phyloP scores from a whole-genome alignment of 23 tunicate genomes.

The Halocynthia roretzi region DNA sequence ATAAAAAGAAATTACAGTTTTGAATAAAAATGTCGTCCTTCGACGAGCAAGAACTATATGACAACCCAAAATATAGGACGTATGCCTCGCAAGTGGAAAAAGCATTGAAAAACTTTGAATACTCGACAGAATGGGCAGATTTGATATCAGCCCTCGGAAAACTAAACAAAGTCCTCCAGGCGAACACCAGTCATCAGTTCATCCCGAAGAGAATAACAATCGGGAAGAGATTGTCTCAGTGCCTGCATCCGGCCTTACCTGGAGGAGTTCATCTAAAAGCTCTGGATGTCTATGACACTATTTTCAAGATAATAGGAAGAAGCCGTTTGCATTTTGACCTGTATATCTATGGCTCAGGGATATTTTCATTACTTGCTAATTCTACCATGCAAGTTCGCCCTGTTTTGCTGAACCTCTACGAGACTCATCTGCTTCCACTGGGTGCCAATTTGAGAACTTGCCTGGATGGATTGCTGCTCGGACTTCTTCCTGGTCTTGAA shows the following conservation, averaged over 20 bases:
- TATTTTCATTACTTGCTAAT: conserved; percentile 68
- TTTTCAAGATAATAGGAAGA: conserved; percentile 57
- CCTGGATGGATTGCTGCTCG: conserved; percentile 73
- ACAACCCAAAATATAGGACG: conserved; percentile 73
- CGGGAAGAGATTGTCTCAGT: conserved; percentile 85
- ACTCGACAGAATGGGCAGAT: conserved; percentile 98
- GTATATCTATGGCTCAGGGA: conserved; percentile 67
- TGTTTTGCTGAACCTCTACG: conserved; percentile 54
- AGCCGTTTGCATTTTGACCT: conserved; percentile 48
- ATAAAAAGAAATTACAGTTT: no score
- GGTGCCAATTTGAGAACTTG: conserved; percentile 29
- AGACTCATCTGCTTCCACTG: conserved; percentile 64
- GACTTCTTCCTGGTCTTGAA: conserved; percentile 79
- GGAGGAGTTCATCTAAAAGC: conserved; percentile 95
- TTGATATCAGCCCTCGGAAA: conserved; percentile 88
- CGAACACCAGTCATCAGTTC: conserved; percentile 49
- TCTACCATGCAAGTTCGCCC: conserved; percentile 91
- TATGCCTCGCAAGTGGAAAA: conserved; percentile 57
- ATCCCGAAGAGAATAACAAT: conserved; percentile 72
- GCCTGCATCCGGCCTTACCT: conserved; percentile 92
- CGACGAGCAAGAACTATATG: conserved; percentile 18
- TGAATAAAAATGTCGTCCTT: not conserved
- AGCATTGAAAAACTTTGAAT: conserved; percentile 73
- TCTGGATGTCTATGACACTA: conserved; percentile 71
- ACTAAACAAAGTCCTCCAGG: conserved; percentile 73